A percentile compares a stretch with the other conserved stretches of the same genome.
Conservation (phyloP, 2,888 invertebrate species). For the Parnassius orleans region DNA sequence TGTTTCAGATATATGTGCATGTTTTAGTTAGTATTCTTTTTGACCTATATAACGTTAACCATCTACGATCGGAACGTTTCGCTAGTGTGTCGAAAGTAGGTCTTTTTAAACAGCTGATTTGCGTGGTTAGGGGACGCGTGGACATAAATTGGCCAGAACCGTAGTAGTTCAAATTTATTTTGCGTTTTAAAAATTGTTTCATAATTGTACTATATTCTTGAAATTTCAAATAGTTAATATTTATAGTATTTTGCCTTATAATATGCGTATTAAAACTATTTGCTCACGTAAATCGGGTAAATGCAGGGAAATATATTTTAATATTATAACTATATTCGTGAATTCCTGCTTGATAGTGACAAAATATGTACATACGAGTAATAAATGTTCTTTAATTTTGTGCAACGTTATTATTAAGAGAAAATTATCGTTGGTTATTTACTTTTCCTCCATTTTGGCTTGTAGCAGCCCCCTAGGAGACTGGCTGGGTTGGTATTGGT, state of each 20-base stretch:
- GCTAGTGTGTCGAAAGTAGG: conserved; percentile 2
- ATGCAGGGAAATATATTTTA: no score
- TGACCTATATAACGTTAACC: conserved; percentile 20
- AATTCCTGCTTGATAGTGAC: no score
- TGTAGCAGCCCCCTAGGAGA: no score
- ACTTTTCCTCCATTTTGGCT: no score
- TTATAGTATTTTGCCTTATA: not conserved
- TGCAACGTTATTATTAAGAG: no score
- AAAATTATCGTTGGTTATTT: no score
- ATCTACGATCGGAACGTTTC: conserved; percentile 16
- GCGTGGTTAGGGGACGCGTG: not conserved
- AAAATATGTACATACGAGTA: no score
- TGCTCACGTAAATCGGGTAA: no score
- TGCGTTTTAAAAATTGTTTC: not conserved
- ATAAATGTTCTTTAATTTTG: no score
- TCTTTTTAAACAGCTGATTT: conserved; percentile 17
- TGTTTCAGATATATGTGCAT: conserved; percentile 14
- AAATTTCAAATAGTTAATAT: not conserved
- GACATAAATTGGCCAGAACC: conserved; percentile 1
- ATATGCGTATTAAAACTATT: no score
- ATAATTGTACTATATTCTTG: not conserved
- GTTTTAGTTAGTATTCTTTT: conserved; percentile 16
- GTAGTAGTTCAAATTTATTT: not conserved
- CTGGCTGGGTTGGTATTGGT: no score
- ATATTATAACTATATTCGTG: no score